Base-by-base conservation (phyloP, 2,888 invertebrate genomes). In the Tetanocera ferruginea region DNA sequence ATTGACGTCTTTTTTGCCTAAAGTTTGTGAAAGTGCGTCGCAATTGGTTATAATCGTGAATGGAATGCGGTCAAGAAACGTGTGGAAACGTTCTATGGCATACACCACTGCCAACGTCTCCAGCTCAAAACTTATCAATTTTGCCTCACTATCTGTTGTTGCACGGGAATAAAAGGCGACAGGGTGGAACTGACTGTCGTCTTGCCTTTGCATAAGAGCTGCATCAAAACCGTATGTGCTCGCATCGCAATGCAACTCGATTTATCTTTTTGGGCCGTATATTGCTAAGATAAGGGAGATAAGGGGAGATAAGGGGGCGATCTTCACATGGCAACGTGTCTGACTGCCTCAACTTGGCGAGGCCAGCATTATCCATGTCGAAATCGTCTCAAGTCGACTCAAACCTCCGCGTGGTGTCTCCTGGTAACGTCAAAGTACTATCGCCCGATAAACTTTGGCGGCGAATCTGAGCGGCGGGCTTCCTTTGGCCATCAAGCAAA, bases 191-290 rank as follows among this genome's bases (percentile, higher is more conserved):
- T 71, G 14, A 8, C 8, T 1, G 37, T 37, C 37, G 37, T 37
- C 37, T 37, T 37, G 37, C 8, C 8, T 37, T 37, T 78, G 78
- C 11, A 80, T 23, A 5, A 80, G 34, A 17, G 79, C 74, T 4
- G 78, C 70, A 8, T 75, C 80, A 55, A 77, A 80, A 1, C 78
- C 78, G 1, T 55, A 19, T 9, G 71, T 52, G 37, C 79, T 79
- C 31, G 80, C 79, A 19, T 79, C 78, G 55, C 79, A 80, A 72
- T 80, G 79, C 19, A 72, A 28, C 49, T 75, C 75, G 5, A 52
- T 75, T 28, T 51, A 34, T 52, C 25, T 49, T 31, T n/a, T 51
- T 6, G 62, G 64, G n/a, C 51, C 51, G 19, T 74, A 74, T 14
- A 74, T 66, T 37, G 37, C 37, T 37, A 66, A 72, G 3, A 70